phyloP scores from a whole-genome alignment of 2,113 vertebrate genomes.

The Lanius collurio region DNA sequence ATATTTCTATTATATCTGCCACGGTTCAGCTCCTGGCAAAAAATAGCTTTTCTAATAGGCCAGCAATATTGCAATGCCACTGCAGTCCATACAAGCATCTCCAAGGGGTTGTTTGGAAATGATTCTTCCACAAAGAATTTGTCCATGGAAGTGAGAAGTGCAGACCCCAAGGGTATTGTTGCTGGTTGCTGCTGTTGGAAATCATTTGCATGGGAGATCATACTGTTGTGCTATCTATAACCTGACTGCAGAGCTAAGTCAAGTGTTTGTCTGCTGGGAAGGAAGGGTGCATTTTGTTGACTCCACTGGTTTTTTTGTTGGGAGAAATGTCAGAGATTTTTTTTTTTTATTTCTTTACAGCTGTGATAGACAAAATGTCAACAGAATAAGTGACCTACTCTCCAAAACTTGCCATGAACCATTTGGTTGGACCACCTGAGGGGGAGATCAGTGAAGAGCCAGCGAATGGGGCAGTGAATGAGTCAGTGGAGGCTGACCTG shows the following conservation, averaged over 20 bases:
- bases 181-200: neutral
- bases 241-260: neutral
- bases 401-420: constrained; percentile 82
- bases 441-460: constrained; percentile 77
- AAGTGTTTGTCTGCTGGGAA: neutral
- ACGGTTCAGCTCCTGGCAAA: neutral
- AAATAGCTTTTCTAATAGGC: neutral
- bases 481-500: constrained; percentile 84
- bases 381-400: constrained; percentile 62
- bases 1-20: neutral
- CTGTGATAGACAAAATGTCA: constrained; percentile 71
- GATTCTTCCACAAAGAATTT: neutral
- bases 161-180: neutral
- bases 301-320: neutral
- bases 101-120: neutral
- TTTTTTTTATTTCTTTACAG: constrained; percentile 48
- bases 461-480: constrained; percentile 74
- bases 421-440: constrained; percentile 76
- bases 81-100: neutral
- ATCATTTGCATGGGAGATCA: neutral
- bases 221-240: neutral
- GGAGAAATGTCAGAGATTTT: neutral
- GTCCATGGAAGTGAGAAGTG: neutral
- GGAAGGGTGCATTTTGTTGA: neutral
- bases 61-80: neutral